Evolutionary conservation across 2,113 vertebrate genomes (phyloP), one percentile per base, ranked within the genome.

Genomic region (Carettochelys insculpta): DNA sequence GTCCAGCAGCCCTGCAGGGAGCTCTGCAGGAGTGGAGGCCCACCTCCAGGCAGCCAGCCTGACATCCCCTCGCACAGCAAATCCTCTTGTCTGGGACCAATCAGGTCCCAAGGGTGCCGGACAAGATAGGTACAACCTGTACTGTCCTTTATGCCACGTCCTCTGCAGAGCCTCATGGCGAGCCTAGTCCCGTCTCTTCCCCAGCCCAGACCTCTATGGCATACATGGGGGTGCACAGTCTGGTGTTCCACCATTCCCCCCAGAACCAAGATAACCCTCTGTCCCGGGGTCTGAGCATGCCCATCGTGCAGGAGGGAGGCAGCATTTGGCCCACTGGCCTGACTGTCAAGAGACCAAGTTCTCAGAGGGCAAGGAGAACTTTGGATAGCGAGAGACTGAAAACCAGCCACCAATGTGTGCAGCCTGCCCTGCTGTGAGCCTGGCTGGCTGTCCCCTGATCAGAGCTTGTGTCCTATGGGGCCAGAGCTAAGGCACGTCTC

Each of bases 211-310:
- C n/a, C n/a, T n/a, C n/a, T n/a, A 24, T 54, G 53, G 53, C 48
- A 48, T 12, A 56, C 27, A 1, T n/a, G 68, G 10, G 41, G 38
- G 2, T 0, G 38, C 2, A 22, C 2, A 16, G 34, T 71, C 65
- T 41, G 65, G 29, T 61, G 29, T 58, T 68, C 61, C 61, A n/a
- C 29, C 65, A 38, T 41, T 41, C n/a, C 38, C n/a, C n/a, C n/a
- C n/a, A 71, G 38, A 41, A 41, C 68, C 68, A 73, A 43, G 19
- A 34, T 7, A 19, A 19, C 5, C 68, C 38, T 41, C 65, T 38
- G n/a, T n/a, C 11, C 34, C 9, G 6, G 65, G 22, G 22, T 17
- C 58, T 38, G n/a, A 38, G 54, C 29, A 27, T 29, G 34, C 34
- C 38, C 68, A 25, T 11, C 34, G 38, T 73, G 68, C 68, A 71